phyloP scores from a whole-genome alignment of 2,888 invertebrate genomes.

The Lysandra bellargus region DNA sequence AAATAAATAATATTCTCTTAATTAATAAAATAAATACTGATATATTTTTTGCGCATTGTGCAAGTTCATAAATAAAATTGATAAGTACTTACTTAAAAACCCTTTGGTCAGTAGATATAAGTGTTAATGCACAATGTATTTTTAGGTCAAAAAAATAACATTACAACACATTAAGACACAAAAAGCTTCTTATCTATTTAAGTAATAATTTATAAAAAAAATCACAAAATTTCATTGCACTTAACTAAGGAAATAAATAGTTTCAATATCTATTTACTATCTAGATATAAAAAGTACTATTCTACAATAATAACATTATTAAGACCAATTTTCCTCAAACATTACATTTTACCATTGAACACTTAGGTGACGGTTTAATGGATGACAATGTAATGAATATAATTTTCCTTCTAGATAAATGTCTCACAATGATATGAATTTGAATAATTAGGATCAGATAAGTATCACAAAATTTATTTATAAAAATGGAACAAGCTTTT shows the following conservation, averaged over 20 bases:
- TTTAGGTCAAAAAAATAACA: background rate
- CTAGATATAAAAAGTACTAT: slow-evolving; percentile 20
- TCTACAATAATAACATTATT: background rate
- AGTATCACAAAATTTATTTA: background rate
- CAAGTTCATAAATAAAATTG: background rate
- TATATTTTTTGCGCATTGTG: background rate
- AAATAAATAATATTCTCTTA: background rate
- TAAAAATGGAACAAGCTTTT: background rate
- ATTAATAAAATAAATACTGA: slow-evolving; percentile 1
- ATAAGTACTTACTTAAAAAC: background rate
- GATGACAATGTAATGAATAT: slow-evolving; percentile 10
- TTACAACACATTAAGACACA: background rate
- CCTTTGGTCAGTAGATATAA: background rate
- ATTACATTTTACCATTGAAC: slow-evolving; percentile 30
- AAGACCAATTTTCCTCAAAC: background rate
- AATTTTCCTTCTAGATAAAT: background rate
- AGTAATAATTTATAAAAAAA: background rate
- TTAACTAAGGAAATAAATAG: background rate
- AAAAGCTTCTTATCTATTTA: background rate
- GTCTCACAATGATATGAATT: slow-evolving; percentile 1
- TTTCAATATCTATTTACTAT: slow-evolving; percentile 12
- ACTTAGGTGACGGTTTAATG: slow-evolving; percentile 30
- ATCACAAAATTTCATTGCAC: background rate
- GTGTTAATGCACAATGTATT: background rate
- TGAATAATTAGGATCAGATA: background rate